These are phyloP conservation scores for Hypotaenidia okinawae DNA, from an alignment of 2,797 vertebrate genomes.

Conservation along the genomic window DNA sequence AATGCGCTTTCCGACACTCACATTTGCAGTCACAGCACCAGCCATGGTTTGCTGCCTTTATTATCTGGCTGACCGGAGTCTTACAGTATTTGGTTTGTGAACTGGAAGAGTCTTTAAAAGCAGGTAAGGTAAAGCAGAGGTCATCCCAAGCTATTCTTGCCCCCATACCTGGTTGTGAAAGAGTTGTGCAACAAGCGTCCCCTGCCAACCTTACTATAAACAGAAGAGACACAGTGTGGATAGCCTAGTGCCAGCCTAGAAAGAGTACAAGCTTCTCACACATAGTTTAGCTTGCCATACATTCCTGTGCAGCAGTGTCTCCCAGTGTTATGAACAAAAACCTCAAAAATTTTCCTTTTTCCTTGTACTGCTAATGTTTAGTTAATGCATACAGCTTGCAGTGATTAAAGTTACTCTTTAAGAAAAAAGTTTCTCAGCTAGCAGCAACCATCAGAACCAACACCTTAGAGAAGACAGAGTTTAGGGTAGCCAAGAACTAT, in stretches of 20 bases:
- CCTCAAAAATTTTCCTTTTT: not conserved
- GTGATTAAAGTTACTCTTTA: not conserved
- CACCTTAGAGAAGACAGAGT: not conserved
- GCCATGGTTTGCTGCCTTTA: not conserved
- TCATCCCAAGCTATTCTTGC: not conserved
- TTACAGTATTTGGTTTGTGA: not conserved
- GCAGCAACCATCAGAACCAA: not conserved
- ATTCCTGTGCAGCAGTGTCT: not conserved
- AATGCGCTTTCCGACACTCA: not conserved
- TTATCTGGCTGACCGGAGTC: not conserved
- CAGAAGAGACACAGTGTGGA: not conserved
- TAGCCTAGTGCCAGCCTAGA: not conserved
- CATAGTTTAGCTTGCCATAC: accelerated
- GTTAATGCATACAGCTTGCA: not conserved
- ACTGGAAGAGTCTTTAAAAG: not conserved
- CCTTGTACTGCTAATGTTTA: not conserved
- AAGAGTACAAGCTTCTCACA: not conserved
- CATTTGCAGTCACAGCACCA: not conserved
- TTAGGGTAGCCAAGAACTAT: not conserved
- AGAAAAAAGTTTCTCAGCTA: not conserved
- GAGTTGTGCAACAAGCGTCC: not conserved
- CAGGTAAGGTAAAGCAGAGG: not conserved
- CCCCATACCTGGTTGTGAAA: not conserved
- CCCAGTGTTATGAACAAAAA: not conserved
- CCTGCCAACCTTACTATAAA: not conserved